Base-by-base conservation (phyloP, 2,888 invertebrate genomes). In the Perithous albicinctus region DNA sequence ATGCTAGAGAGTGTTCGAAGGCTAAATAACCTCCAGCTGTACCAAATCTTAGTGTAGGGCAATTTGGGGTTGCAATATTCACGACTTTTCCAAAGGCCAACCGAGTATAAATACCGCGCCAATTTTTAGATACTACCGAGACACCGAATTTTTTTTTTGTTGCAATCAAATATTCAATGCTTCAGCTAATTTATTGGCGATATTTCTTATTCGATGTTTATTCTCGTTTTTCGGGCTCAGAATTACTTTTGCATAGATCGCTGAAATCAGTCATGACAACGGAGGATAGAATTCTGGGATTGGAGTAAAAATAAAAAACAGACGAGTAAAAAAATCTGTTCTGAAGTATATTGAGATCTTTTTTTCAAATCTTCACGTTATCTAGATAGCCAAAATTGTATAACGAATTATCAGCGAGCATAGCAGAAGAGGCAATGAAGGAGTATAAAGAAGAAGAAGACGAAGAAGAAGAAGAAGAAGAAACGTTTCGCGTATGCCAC, bases 21-120 rank as follows among this genome's bases (percentile, higher is more conserved):
- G 38, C 51, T 29, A 23, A 51, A 59, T 32, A 61, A 76, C 15
- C 18, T 59, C 59, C 59, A 59, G 59, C 18, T 7, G 32, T 26
- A 32, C 18, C 2, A 18, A 32, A 59, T 29, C 56, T 4, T 26
- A 32, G 15, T 15, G n/a, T 1, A 48, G n/a, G 15, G n/a, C 3
- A 12, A 26, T 54, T 54, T 29, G 54, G 12, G 54, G 29, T 59
- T n/a, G n/a, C n/a, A n/a, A n/a, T n/a, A n/a, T n/a, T n/a, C n/a
- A n/a, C n/a, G n/a, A n/a, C n/a, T n/a, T n/a, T n/a, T n/a, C n/a
- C n/a, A n/a, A n/a, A n/a, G n/a, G 29, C 5, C 29, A 29, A 29
- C 5, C 29, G 5, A 5, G 29, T 5, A 29, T 4, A 2, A 29
- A 4, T 2, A 29, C 29, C 5, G 5, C 29, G n/a, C n/a, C n/a